phyloP scores from a whole-genome alignment of 2,888 invertebrate genomes.

The Scaptomyza tumidula region DNA sequence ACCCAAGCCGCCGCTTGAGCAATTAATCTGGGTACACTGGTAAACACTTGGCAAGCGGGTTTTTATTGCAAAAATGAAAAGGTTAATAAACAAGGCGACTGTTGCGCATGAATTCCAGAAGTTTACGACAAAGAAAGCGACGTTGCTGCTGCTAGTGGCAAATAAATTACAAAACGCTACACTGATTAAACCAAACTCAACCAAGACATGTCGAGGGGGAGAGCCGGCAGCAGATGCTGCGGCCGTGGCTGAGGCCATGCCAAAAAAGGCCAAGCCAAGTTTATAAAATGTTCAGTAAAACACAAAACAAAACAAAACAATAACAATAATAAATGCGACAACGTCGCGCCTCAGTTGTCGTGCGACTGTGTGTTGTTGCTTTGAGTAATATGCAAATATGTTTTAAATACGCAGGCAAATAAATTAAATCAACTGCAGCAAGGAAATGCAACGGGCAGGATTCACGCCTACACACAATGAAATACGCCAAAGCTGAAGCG shows the following conservation, averaged over 20 bases:
- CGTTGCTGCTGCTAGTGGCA: constrained; percentile 38
- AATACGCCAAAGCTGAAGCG: constrained; percentile 47
- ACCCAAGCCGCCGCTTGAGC: constrained; percentile 51
- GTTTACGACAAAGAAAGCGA: constrained; percentile 74
- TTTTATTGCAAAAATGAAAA: constrained; percentile 68
- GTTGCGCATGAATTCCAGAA: constrained; percentile 65
- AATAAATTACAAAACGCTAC: constrained; percentile 68
- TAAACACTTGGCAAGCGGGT: constrained; percentile 55
- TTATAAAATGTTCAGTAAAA: constrained; percentile 46
- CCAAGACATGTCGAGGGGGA: constrained; percentile 22
- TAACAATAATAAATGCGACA: constrained; percentile 72
- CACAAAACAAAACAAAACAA: too few relatives aligned
- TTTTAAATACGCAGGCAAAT: constrained; percentile 69
- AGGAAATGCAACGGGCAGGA: constrained; percentile 69
- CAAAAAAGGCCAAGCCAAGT: constrained; percentile 74
- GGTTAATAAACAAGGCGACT: constrained; percentile 73
- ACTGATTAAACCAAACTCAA: constrained; percentile 59
- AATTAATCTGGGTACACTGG: constrained; percentile 67
- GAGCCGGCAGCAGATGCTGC: constrained; percentile 32
- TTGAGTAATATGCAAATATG: constrained; percentile 77
- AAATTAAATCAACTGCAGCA: constrained; percentile 65
- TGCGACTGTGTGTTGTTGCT: constrained; percentile 47
- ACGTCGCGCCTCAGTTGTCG: constrained; percentile 55
- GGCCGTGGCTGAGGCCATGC: constrained; percentile 58
- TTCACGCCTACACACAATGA: constrained; percentile 37